Conservation (phyloP, 2,888 invertebrate genomes). For the Tetanocera ferruginea region DNA sequence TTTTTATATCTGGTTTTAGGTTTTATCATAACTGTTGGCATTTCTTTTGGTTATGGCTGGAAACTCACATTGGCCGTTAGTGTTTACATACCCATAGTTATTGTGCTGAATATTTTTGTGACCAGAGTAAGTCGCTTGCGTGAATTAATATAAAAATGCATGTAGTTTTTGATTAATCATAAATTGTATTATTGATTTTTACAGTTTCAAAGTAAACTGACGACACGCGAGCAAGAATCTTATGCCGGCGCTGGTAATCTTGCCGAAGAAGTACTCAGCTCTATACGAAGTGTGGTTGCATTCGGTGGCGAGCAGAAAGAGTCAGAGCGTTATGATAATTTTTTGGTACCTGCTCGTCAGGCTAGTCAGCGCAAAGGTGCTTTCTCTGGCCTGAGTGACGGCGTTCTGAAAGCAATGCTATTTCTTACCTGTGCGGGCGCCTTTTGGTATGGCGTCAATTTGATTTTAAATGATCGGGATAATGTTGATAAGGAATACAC, state of each 20-base stretch:
- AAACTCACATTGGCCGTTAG: conserved; percentile 86
- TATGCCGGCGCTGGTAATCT: conserved; percentile 84
- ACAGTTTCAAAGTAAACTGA: conserved; percentile 77
- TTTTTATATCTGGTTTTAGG: conserved; percentile 74
- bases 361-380: conserved; percentile 77
- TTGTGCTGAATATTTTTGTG: conserved; percentile 80
- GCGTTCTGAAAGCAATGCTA: conserved; percentile 80
- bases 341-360: conserved; percentile 75
- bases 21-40: conserved; percentile 74
- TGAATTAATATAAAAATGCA: neutral
- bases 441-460: conserved; percentile 85
- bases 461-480: conserved; percentile 77
- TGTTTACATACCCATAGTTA: conserved; percentile 83
- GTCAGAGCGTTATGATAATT: conserved; percentile 74
- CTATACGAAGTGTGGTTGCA: conserved; percentile 82
- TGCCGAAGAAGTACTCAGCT: conserved; percentile 82
- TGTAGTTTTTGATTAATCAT: neutral
- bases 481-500: conserved; percentile 76
- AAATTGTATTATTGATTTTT: neutral
- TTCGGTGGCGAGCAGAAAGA: conserved; percentile 85
- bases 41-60: conserved; percentile 88
- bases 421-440: conserved; percentile 82
- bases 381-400: conserved; percentile 79
- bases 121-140: conserved; percentile 74
- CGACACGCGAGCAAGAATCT: conserved; percentile 76